Evolutionary conservation across 2,113 vertebrate genomes (phyloP).

Genomic region (Nycticebus coucang): DNA sequence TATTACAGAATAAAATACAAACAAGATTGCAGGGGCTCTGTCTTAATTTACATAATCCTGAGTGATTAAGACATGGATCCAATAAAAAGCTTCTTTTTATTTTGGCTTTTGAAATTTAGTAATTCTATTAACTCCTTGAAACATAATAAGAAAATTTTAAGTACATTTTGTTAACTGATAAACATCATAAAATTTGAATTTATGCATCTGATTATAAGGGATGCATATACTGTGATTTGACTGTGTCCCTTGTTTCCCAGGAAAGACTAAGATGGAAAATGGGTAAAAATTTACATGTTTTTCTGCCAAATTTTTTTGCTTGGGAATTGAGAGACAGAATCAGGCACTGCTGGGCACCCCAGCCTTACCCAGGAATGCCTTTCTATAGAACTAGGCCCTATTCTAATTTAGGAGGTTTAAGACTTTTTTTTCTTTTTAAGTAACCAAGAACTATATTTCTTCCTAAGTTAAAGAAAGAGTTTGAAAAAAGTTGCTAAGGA

Average conservation of each 20-base stretch:
- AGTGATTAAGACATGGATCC: neutral
- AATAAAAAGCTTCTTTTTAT: neutral
- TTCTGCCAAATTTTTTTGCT: conserved; percentile 53
- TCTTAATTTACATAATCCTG: neutral
- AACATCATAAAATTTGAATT: neutral
- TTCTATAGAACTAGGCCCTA: neutral
- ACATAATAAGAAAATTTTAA: neutral
- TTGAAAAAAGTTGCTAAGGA: neutral
- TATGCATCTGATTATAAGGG: neutral
- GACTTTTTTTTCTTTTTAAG: neutral
- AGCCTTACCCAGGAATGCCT: conserved; percentile 1
- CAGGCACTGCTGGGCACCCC: conserved; percentile 17
- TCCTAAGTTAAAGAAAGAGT: neutral
- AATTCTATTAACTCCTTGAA: conserved; percentile 36
- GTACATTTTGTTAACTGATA: conserved; percentile 24
- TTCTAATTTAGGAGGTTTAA: neutral
- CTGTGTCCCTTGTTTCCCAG: neutral
- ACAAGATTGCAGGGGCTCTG: neutral
- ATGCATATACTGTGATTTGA: neutral
- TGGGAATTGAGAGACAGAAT: conserved; percentile 27
- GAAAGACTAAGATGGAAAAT: conserved; percentile 35
- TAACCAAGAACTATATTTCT: neutral
- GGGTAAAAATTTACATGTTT: conserved; percentile 43
- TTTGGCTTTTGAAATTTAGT: conserved; percentile 37
- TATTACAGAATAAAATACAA: conserved; percentile 39